phyloP scores from a whole-genome alignment of 2,888 invertebrate species.

The Lasius fuliginosus region DNA sequence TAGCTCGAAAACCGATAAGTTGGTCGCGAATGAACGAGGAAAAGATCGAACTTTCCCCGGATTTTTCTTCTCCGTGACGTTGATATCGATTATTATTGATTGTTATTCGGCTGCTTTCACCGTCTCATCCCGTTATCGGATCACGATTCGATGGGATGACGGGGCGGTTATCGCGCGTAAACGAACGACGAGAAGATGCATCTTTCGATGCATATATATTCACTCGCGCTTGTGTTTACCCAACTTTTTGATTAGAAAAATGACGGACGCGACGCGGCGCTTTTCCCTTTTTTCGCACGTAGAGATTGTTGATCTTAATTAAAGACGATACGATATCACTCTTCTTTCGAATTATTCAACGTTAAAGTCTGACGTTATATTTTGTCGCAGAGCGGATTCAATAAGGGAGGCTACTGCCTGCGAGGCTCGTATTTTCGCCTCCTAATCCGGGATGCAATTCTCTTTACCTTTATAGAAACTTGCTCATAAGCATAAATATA shows the following conservation, averaged over 20 bases:
- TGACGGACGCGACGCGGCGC: constrained; percentile 26
- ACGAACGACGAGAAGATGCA: neutral
- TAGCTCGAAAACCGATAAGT: constrained; percentile 39
- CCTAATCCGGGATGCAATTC: constrained; percentile 19
- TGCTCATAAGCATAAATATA: constrained; percentile 35
- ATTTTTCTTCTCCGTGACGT: neutral
- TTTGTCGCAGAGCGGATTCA: neutral
- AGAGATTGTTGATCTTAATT: constrained; percentile 68
- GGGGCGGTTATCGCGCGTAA: neutral
- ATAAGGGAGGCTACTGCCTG: constrained; percentile 22
- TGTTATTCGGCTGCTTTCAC: constrained; percentile 53
- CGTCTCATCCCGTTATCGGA: constrained; percentile 15
- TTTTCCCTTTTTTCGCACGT: constrained; percentile 65
- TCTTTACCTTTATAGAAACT: constrained; percentile 29
- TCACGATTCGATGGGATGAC: constrained; percentile 16
- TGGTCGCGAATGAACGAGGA: neutral
- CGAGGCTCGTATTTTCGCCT: neutral
- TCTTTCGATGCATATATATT: neutral
- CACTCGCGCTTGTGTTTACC: constrained; percentile 1
- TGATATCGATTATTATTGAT: constrained; percentile 35
- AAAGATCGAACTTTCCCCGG: constrained; percentile 51
- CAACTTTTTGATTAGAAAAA: constrained; percentile 45
- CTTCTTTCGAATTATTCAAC: constrained; percentile 63
- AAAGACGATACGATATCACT: constrained; percentile 63
- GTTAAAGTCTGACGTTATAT: constrained; percentile 17